Base-by-base conservation (phyloP, 2,113 vertebrate genomes). In the Ursus arctos region DNA sequence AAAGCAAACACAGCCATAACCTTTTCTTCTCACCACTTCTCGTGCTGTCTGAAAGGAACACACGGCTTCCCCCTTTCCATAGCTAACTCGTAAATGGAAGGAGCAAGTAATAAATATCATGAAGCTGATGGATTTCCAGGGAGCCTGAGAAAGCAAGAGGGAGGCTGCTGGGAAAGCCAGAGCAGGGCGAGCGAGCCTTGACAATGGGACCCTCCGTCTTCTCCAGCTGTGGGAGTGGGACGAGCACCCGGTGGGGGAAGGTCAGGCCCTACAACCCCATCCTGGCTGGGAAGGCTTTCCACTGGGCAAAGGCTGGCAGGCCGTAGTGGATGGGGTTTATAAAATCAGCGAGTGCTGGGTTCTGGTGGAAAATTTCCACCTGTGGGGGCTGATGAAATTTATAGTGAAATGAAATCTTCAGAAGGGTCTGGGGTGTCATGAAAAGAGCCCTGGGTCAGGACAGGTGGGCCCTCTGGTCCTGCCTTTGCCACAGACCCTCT, bases 51-150 rank as follows among this genome's bases (percentile, higher is more conserved):
- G 71, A 40, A 51, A 96, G 97, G 97, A 96, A 76, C 24, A 13
- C 83, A 31, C 22, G 40, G 83, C 82, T 61, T 21, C 94, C 85
- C 80, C 67, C 92, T 86, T 74, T 90, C 97, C 31, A 53, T 63
- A 71, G 94, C 90, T 94, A 40, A 61, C 88, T 96, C 85, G 72
- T 6, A 98, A 83, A 83, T 67, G 97, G 98, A 98, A 98, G 97
- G 97, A 97, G 85, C 79, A 74, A 55, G 97, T 91, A 96, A 97
- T 98, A 97, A 98, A 94, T 96, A 51, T 36, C 86, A 92, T 79
- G 97, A 69, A 93, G 86, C 95, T 97, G 97, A 65, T 89, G 88
- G 97, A 92, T 95, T 97, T 98, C 85, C 22, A 57, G 80, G 49
- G 93, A 94, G 88, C 87, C 59, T 0, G 13, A 96, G 96, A 86